Evolutionary conservation across 2,888 invertebrate genomes (phyloP), one percentile per base, ranked within the genome.

Genomic region (Ichneumoninae sp.): DNA sequence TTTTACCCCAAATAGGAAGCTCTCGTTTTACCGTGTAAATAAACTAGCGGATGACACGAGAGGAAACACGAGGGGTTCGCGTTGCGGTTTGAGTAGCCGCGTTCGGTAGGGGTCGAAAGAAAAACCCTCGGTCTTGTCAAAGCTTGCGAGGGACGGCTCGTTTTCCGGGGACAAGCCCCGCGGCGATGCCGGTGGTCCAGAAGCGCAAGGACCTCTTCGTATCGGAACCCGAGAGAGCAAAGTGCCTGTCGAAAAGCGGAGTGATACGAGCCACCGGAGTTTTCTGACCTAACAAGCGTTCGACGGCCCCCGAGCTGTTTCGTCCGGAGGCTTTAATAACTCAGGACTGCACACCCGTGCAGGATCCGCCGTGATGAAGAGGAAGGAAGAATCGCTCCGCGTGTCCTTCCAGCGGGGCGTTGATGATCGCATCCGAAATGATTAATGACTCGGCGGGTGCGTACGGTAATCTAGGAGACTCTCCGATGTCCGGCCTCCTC

Each of bases 11-110:
- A 33, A 40, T 83, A 79, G 85, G 85, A 85, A 80, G 80, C 78
- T 85, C 83, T 78, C 87, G 80, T 85, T 85, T 86, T 87, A 86
- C 88, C 71, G 86, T 83, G 60, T 85, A 87, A 86, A 87, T 86
- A 87, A 85, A 82, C 88, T 85, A 85, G 86, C 88, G 86, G 87
- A 86, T 83, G 88, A 87, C 87, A 82, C 79, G 79, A 26, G 76
- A 40, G 13, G 44, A 78, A 75, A 63, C 52, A 70, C 30, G 40
- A 47, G 33, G 74, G 26, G 57, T 69, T 57, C 40, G 65, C n/a
- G 6, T 13, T 6, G 57, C 30, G 16, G 16, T 60, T 54, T 10
- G 57, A 50, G 30, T 2, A 19, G 2, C 7, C 26, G 16, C n/a
- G n/a, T 63, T 63, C 33, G 4, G 57, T 52, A 65, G 65, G 82